These are phyloP conservation scores for Chironomus tentans DNA, from an alignment of 2,888 invertebrate species.

Conservation along the genomic window DNA sequence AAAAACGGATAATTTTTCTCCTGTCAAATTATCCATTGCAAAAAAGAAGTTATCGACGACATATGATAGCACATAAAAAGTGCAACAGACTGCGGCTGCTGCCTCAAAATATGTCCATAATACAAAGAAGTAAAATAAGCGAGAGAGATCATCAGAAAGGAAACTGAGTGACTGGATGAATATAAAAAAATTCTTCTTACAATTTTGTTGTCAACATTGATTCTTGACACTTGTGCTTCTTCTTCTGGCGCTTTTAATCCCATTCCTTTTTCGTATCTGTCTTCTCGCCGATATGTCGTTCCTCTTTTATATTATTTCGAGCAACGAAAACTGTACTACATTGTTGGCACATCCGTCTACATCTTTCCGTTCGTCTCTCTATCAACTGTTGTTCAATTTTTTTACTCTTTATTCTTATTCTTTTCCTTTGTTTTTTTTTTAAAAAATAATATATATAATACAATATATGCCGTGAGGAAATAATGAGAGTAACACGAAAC, in stretches of 20 bases:
- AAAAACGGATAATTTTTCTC: too few species aligned
- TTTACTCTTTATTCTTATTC: too few species aligned
- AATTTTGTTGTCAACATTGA: not conserved
- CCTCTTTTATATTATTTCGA: not conserved
- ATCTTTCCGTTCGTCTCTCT: not conserved
- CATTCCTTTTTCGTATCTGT: not conserved
- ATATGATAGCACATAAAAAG: too few species aligned
- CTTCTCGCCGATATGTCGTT: not conserved
- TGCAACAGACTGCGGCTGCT: too few species aligned
- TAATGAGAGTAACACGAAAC: constrained; percentile 22
- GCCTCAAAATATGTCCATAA: too few species aligned
- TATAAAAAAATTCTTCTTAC: not conserved
- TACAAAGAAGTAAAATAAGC: too few species aligned
- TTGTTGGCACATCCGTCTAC: not conserved
- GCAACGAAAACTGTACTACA: not conserved
- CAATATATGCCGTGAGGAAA: constrained; percentile 2
- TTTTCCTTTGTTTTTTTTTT: not conserved
- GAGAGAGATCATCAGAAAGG: not conserved
- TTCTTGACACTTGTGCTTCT: not conserved
- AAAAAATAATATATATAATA: too few species aligned
- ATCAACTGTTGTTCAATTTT: not conserved
- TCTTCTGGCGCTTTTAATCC: not conserved
- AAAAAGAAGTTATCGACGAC: too few species aligned
- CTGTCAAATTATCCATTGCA: too few species aligned
- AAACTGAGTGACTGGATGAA: not conserved